phyloP scores from a whole-genome alignment of 1,140 invertebrate genomes.

The Ceratina australensis region DNA sequence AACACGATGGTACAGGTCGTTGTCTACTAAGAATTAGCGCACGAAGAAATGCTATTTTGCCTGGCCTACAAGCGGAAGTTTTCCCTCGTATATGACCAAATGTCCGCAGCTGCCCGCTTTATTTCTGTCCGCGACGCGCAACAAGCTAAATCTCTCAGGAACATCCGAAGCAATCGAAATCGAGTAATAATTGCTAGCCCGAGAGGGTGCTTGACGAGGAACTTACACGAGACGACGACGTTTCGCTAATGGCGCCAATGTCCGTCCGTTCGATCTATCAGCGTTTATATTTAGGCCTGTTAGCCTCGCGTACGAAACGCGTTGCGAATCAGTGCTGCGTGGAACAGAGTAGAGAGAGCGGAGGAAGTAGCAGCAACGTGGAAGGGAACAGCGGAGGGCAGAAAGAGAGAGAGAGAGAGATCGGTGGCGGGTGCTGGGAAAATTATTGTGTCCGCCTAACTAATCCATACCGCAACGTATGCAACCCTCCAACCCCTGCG shows the following conservation, averaged over 20 bases:
- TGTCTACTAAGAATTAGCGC: no score
- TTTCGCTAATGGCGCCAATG: no score
- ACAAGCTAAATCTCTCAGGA: neutral
- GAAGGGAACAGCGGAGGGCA: slow-evolving; percentile 10
- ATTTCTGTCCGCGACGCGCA: slow-evolving; percentile 41
- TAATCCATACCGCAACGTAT: slow-evolving; percentile 76
- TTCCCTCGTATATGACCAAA: slow-evolving; percentile 41
- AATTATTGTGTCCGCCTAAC: slow-evolving; percentile 77
- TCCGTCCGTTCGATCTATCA: no score
- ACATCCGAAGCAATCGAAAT: neutral
- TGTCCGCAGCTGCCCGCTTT: slow-evolving; percentile 55
- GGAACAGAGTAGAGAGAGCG: neutral
- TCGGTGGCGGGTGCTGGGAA: slow-evolving; percentile 63
- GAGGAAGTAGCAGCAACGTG: no score
- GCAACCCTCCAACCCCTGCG: slow-evolving; percentile 70
- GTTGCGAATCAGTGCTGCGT: slow-evolving; percentile 40
- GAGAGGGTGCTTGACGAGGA: no score
- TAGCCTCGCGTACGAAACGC: slow-evolving; percentile 18
- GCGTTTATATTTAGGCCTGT: no score
- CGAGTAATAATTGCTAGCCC: neutral
- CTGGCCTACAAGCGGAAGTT: slow-evolving; percentile 62
- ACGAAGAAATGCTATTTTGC: no score
- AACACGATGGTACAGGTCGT: no score
- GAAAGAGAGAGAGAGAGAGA: slow-evolving; percentile 33
- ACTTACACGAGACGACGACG: no score